Base-by-base conservation (phyloP, 2,888 invertebrate species). In the Epirrhoe tristata region DNA sequence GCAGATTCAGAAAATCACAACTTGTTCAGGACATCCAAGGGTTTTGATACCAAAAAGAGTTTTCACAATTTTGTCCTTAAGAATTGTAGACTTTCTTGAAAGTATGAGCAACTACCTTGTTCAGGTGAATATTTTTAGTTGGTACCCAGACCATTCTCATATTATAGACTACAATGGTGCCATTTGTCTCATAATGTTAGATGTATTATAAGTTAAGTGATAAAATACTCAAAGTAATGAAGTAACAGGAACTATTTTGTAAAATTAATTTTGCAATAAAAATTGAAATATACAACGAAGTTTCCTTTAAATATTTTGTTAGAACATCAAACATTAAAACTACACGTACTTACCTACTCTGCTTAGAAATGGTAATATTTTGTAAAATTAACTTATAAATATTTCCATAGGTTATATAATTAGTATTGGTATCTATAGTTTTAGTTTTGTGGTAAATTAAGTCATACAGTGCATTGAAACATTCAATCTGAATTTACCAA, bases 111-210 rank as follows among this genome's bases (percentile, higher is more conserved):
- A 57, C 48, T 48, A 16, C 57, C 43, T 57, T 57, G 46, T 46
- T 57, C 24, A 17, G n/a, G 24, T 34, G 24, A 24, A 51, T n/a
- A 7, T 58, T 51, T 12, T 31, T 14, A 31, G 32, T 56, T 31
- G 50, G 31, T 58, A 53, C 24, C 36, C 39, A 51, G 16, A 53
- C 54, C 24, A 63, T 52, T 53, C 46, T 46, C 39, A 55, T 58
- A 24, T 24, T 52, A 46, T 58, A 39, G 58, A 55, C 51, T 59
- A 60, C 48, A 52, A 58, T 74, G 74, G 82, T 82, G 82, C 81
- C 81, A 82, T 82, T 71, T 74, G 68, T 76, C 74, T 66, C 67
- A 61, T 78, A 60, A n/a, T n/a, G n/a, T 65, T 69, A 75, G 53
- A 63, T 66, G 63, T 68, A 62, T 34, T 51, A 67, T 62, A 60